These are phyloP conservation scores for Percopsis transmontana DNA, from an alignment of 2,113 vertebrate genomes.

Conservation along the genomic window DNA sequence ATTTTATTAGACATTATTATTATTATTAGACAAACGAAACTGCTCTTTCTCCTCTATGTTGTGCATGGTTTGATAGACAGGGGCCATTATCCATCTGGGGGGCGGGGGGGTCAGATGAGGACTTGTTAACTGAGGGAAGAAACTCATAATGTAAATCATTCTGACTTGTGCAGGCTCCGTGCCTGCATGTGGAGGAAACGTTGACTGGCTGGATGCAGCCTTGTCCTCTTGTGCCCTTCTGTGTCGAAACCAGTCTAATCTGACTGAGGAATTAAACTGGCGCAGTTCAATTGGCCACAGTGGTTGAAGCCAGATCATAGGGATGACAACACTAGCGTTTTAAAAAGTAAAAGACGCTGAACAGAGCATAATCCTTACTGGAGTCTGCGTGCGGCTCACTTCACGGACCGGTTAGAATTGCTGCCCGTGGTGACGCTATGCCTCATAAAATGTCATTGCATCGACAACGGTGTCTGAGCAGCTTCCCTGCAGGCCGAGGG, in stretches of 20 bases:
- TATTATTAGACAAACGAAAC: too few relatives aligned
- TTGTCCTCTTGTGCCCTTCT: slow-evolving; percentile 18
- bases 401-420: background rate
- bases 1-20: background rate
- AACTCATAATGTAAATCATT: slow-evolving; percentile 27
- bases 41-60: slow-evolving; percentile 10
- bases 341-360: background rate
- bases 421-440: background rate
- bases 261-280: slow-evolving; percentile 1
- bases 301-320: background rate
- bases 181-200: slow-evolving; percentile 24
- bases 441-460: background rate
- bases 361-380: background rate
- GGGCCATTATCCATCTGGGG: slow-evolving; percentile 31
- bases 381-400: background rate
- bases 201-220: slow-evolving; percentile 7
- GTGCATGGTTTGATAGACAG: slow-evolving; percentile 9
- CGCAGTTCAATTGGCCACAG: slow-evolving; percentile 25
- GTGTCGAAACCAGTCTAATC: slow-evolving; percentile 33
- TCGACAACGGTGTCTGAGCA: background rate
- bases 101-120: slow-evolving; percentile 30
- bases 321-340: too few relatives aligned
- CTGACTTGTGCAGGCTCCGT: slow-evolving; percentile 33
- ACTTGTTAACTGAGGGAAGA: slow-evolving; percentile 30
- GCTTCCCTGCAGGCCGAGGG: slow-evolving; percentile 13